Base-by-base conservation (phyloP, 2,888 invertebrate genomes). In the Coecobrya sp. region DNA sequence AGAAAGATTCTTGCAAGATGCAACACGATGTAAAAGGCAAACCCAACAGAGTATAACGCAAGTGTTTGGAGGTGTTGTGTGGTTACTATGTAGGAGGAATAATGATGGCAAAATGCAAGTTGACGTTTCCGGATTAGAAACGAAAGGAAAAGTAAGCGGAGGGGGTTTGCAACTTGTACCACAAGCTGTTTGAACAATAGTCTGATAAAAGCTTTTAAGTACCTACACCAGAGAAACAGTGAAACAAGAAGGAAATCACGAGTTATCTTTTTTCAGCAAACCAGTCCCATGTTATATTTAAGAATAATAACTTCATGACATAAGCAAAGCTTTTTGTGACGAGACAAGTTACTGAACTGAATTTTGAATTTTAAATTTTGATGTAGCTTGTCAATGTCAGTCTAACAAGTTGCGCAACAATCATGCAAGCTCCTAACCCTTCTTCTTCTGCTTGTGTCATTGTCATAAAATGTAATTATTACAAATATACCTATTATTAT, bases 81-180 rank as follows among this genome's bases (percentile, higher is more conserved):
- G 7, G 19, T 59, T n/a, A 3, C 2, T 11, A 1, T 59, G 8
- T 8, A 27, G 25, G 25, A 27, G 65, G 25, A 22, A 25, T 65
- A 65, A 27, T 65, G 65, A 11, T 65, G 13, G 65, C 8, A 65
- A 25, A 25, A 68, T 68, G n/a, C 27, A 36, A 30, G 36, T n/a
- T 68, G n/a, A 68, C 16, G 68, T 68, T 70, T 70, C 42, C 70
- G 70, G 70, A 70, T 70, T 70, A 19, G 11, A 36, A 70, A 70
- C 0, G 42, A 42, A n/a, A 70, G 42, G 19, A 8, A 70, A 68
- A 68, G 16, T n/a, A 70, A 1, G 3, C 8, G 36, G 36, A 19
- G n/a, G 30, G n/a, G 52, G 11, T 52, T 52, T 52, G 52, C n/a
- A n/a, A n/a, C 52, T 52, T 52, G n/a, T n/a, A n/a, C n/a, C 11